phyloP scores from a whole-genome alignment of 2,888 invertebrate species.

The Eristalinus sepulchralis region DNA sequence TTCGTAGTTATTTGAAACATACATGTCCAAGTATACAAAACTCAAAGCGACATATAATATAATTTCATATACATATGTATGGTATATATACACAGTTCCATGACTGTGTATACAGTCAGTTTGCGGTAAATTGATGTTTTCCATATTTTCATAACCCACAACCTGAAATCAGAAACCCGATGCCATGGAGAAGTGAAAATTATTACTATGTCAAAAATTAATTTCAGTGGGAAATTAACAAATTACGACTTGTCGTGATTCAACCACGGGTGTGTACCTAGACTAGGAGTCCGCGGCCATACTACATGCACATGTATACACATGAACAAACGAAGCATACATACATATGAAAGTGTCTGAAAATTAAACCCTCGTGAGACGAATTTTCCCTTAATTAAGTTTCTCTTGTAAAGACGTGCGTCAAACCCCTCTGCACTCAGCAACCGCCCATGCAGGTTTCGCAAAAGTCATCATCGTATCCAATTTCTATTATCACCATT shows the following conservation, averaged over 20 bases:
- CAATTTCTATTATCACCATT: constrained; percentile 9
- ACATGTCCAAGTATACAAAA: too few relatives aligned
- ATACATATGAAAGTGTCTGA: not conserved
- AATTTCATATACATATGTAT: too few relatives aligned
- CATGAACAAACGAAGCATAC: not conserved
- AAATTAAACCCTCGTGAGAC: not conserved
- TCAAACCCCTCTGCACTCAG: not conserved
- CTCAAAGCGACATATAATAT: too few relatives aligned
- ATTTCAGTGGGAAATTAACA: not conserved
- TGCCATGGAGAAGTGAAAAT: not conserved
- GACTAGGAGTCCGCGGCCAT: not conserved
- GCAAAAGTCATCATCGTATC: constrained; percentile 9
- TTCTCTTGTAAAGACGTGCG: not conserved
- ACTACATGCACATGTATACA: not conserved
- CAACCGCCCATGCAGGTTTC: not conserved
- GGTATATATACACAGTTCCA: too few relatives aligned
- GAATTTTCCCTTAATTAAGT: constrained; percentile 8
- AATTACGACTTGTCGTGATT: not conserved
- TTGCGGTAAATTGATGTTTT: not conserved
- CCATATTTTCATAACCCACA: not conserved
- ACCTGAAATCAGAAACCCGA: not conserved
- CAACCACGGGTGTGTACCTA: not conserved
- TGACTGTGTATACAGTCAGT: not conserved
- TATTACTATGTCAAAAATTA: not conserved
- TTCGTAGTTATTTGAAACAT: too few relatives aligned